phyloP scores from a whole-genome alignment of 1,140 invertebrate genomes.

The Muscidifurax raptorellus region DNA sequence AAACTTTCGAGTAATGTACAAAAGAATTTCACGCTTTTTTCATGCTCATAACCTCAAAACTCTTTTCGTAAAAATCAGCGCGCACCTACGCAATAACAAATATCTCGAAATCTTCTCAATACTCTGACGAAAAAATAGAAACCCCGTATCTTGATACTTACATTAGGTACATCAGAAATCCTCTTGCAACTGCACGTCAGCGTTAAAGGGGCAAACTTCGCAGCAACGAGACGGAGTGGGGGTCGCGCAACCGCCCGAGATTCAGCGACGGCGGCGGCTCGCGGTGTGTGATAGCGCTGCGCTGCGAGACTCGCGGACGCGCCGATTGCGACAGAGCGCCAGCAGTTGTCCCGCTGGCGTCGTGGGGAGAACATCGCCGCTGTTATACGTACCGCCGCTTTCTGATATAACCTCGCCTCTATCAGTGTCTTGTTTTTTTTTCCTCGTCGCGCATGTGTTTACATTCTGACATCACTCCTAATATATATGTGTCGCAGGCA shows the following conservation, averaged over 20 bases:
- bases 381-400: not conserved
- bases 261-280: not conserved
- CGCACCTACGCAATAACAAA: no score
- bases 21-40: no score
- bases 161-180: no score
- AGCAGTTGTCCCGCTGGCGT: constrained; percentile 8
- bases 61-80: no score
- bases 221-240: not conserved
- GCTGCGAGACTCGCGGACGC: constrained; percentile 11
- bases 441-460: not conserved
- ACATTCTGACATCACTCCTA: no score
- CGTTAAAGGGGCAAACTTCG: not conserved
- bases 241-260: not conserved
- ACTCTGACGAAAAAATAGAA: no score
- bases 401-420: not conserved
- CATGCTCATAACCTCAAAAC: no score
- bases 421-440: not conserved
- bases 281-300: not conserved
- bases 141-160: no score
- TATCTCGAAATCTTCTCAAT: no score
- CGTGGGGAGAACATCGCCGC: not conserved
- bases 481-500: no score
- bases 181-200: not conserved
- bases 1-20: no score
- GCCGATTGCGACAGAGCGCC: constrained; percentile 30